Evolutionary conservation across 2,888 invertebrate genomes (phyloP).

Genomic region (Crematogaster levior): DNA sequence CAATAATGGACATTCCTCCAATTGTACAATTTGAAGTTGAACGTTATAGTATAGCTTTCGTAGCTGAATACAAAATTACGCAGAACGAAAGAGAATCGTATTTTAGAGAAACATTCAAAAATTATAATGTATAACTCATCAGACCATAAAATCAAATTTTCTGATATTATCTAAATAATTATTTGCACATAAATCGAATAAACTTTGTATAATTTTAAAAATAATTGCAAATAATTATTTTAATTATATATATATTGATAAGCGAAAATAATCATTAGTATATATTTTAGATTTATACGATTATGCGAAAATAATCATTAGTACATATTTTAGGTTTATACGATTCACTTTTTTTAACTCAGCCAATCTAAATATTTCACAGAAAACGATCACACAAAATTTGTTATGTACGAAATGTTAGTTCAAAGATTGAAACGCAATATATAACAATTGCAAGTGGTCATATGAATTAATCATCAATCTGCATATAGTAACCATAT

Average conservation of each 20-base stretch:
- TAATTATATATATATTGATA: conserved; percentile 27
- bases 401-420: conserved; percentile 16
- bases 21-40: conserved; percentile 75
- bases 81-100: conserved; percentile 60
- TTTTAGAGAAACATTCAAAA: conserved; percentile 51
- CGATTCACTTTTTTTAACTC: conserved; percentile 59
- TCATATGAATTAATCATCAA: conserved; percentile 64
- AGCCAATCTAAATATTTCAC: conserved; percentile 45
- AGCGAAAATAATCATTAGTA: conserved; percentile 33
- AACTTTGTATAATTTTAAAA: conserved; percentile 4
- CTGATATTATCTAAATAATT: neutral
- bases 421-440: conserved; percentile 56
- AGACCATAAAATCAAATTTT: conserved; percentile 9
- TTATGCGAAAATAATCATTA: conserved; percentile 35
- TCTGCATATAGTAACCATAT: conserved; percentile 70
- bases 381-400: conserved; percentile 48
- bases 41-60: conserved; percentile 65
- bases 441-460: conserved; percentile 60
- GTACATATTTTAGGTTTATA: conserved; percentile 38
- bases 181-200: conserved; percentile 7
- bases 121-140: conserved; percentile 34
- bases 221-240: no score
- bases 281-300: no score
- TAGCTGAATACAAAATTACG: conserved; percentile 64
- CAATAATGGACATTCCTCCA: conserved; percentile 73